phyloP scores from a whole-genome alignment of 2,113 vertebrate genomes.

The Nanorana parkeri region DNA sequence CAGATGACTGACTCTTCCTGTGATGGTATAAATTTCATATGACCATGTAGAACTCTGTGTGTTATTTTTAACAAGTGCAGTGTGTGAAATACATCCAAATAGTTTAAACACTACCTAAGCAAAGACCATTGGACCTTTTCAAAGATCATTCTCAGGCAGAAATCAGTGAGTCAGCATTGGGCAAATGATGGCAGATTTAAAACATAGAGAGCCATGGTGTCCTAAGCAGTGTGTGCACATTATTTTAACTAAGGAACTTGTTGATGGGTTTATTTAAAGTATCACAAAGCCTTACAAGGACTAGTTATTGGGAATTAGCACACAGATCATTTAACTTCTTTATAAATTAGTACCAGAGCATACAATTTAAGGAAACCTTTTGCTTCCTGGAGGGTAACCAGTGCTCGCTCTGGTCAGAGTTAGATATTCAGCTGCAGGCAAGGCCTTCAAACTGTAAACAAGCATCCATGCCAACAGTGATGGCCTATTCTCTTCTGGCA shows the following conservation, averaged over 20 bases:
- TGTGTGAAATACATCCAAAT: neutral
- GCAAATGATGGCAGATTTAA: constrained; percentile 12
- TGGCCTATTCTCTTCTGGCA: too few relatives aligned
- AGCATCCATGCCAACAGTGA: too few relatives aligned
- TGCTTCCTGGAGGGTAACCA: too few relatives aligned
- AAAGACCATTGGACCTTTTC: neutral
- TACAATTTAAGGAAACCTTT: too few relatives aligned
- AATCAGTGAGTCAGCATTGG: neutral
- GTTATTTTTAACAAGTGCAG: neutral
- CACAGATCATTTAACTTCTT: neutral
- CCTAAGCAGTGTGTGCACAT: constrained; percentile 34
- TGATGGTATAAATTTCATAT: neutral
- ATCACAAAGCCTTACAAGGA: neutral
- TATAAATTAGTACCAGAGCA: too few relatives aligned
- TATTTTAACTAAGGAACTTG: constrained; percentile 31
- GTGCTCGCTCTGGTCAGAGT: too few relatives aligned
- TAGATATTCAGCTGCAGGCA: too few relatives aligned
- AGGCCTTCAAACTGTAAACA: too few relatives aligned
- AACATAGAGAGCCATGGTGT: constrained; percentile 16
- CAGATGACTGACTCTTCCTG: neutral
- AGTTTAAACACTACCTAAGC: neutral
- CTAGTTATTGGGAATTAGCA: constrained; percentile 29
- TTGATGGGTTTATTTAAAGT: constrained; percentile 50
- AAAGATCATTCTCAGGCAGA: neutral
- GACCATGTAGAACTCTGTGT: neutral